Evolutionary conservation across 1,140 invertebrate species (phyloP), one percentile per base, ranked within the genome.

Genomic region (Cydia fagiglandana): DNA sequence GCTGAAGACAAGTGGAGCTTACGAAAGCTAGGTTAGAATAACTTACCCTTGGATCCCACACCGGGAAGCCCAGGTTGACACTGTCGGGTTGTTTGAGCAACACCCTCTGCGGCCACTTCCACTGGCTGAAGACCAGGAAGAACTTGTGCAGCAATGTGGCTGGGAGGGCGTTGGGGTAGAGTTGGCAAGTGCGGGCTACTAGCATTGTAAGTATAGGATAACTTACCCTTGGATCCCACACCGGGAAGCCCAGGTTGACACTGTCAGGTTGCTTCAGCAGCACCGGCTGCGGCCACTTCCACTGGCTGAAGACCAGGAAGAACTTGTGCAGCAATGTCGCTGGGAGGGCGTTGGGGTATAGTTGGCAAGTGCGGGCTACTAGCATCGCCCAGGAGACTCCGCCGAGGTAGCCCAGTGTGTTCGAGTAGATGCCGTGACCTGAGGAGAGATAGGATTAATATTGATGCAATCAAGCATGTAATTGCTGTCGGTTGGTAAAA

Each of bases 351-450:
- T 99, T 99, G 1, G 99, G 99, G 94, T 99, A 99, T 3, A 99
- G 94, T 91, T 99, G 99, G 92, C 99, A 99, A 0, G 98, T 99
- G 80, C 99, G 94, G 0, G 99, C 99, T 0, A 99, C 98, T 38
- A 99, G 91, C 97, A 99, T 99, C 28, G 99, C 99, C 99, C 99
- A 99, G 0, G 98, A 99, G 30, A 99, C 98, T 77, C 99, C 99
- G 74, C 99, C 99, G 68, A 99, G 95, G 89, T 99, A 99, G 24
- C 99, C 99, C 78, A 99, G 93, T 0, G 97, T 97, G 94, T 99
- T 99, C 66, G 98, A 99, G 93, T 99, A 99, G 76, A 99, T 98
- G 53, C 99, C 98, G 93, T 98, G 97, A 84, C 95, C 97, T 98
- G 84, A 76, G 93, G 91, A 85, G 79, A 84, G 80, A 38, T 12